Evolutionary conservation across 2,113 vertebrate genomes (phyloP).

Genomic region (Corapipo altera): DNA sequence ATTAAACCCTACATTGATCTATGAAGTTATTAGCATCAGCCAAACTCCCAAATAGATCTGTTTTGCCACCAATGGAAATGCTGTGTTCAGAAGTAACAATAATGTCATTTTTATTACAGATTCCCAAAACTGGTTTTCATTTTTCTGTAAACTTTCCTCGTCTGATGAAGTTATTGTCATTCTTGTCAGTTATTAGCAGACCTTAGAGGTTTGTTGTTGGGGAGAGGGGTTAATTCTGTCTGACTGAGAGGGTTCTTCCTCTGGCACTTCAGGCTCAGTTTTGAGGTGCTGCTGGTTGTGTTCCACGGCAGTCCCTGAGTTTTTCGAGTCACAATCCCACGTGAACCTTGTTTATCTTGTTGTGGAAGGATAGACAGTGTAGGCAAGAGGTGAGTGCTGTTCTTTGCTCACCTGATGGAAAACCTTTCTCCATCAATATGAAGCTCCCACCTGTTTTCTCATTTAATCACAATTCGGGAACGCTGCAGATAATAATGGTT

Average conservation of each 20-base stretch:
- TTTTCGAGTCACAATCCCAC: neutral
- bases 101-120: neutral
- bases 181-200: neutral
- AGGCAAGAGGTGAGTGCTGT: neutral
- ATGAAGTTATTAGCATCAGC: constrained; percentile 66
- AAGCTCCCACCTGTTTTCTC: neutral
- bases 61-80: constrained; percentile 29
- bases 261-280: neutral
- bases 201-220: neutral
- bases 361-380: neutral
- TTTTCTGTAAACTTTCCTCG: neutral
- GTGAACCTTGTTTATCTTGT: neutral
- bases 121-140: fast-evolving
- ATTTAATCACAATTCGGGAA: neutral
- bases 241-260: neutral
- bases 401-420: neutral
- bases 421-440: neutral
- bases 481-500: neutral
- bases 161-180: neutral
- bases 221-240: neutral
- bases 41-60: constrained; percentile 47
- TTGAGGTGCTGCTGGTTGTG: neutral
- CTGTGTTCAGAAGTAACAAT: neutral
- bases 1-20: constrained; percentile 65
- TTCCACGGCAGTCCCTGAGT: neutral